These are phyloP conservation scores for Epistrophella euchroma DNA, from an alignment of 2,888 invertebrate species.

Conservation along the genomic window DNA sequence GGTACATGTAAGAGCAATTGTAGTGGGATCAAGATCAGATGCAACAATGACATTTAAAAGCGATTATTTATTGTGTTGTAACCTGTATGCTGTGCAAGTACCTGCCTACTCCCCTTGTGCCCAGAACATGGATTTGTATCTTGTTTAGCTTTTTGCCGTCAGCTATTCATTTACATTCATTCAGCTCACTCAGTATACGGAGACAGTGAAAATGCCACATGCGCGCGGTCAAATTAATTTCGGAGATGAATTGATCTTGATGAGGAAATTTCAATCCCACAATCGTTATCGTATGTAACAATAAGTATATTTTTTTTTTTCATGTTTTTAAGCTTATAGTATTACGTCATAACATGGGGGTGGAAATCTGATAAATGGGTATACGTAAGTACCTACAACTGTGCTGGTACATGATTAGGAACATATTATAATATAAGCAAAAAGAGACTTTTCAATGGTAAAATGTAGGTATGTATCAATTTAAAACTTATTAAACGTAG, in stretches of 20 bases:
- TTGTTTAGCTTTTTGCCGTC: slow-evolving; percentile 30
- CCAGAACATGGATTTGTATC: slow-evolving; percentile 21
- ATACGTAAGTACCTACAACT: too few species aligned
- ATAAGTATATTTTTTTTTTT: slow-evolving; percentile 20
- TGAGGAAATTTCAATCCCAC: slow-evolving; percentile 75
- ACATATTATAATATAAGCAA: neutral
- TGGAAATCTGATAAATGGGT: slow-evolving; percentile 16
- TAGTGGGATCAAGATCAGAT: slow-evolving; percentile 53
- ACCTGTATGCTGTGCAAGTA: slow-evolving; percentile 10
- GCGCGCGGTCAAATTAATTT: slow-evolving; percentile 75
- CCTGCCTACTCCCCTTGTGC: neutral
- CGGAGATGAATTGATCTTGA: slow-evolving; percentile 75
- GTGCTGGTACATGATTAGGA: neutral
- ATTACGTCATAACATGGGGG: slow-evolving; percentile 40
- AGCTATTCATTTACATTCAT: slow-evolving; percentile 26
- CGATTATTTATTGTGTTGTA: slow-evolving; percentile 32
- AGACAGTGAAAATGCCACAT: slow-evolving; percentile 44
- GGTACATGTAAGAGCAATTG: neutral
- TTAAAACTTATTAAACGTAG: neutral
- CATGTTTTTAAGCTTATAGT: slow-evolving; percentile 9
- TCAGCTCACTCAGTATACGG: neutral
- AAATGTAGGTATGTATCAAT: slow-evolving; percentile 1
- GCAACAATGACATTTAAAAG: slow-evolving; percentile 43
- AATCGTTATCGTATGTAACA: slow-evolving; percentile 46
- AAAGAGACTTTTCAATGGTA: neutral